Base-by-base conservation (phyloP, 2,888 invertebrate species). In the Nomada fabriciana region DNA sequence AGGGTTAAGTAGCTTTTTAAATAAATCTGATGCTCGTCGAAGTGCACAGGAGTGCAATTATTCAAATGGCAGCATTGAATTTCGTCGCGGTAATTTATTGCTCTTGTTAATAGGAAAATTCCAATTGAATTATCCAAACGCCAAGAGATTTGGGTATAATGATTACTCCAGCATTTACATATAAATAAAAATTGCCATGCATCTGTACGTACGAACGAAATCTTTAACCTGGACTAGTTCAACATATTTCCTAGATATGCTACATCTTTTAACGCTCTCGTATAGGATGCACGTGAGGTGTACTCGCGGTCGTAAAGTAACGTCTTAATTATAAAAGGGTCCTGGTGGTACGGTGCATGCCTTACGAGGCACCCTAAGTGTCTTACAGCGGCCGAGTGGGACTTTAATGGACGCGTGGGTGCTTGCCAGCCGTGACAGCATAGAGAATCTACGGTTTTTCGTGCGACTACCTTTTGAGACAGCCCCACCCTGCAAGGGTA, bases 291-390 rank as follows among this genome's bases (percentile, higher is more conserved):
- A 68, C 60, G 75, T 67, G 75, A 86, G 74, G 76, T 76, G 79
- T 69, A 79, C 78, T 82, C 82, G 57, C 82, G 77, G 83, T 89
- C 90, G 87, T 91, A 91, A 92, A 92, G 89, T 90, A 90, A 92
- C 90, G 90, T 92, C 91, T 92, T 92, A 92, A 93, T 93, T 93
- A 93, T 91, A 90, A 90, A 90, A 89, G 90, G 86, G 85, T 83
- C 88, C 82, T 65, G 73, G 47, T 67, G 72, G 74, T 61, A 69
- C 85, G 86, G 84, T 83, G 88, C 86, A 87, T 86, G 87, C 83
- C 86, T 91, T 84, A 87, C 87, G 88, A 89, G 89, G 85, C 84
- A 85, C 86, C 87, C 88, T 87, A 88, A 89, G 91, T 87, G 88
- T 84, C 86, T 87, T 80, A 78, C 78, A 83, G 74, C 79, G 80